These are phyloP conservation scores for Eucriotettix oculatus DNA, from an alignment of 2,888 invertebrate genomes.

Conservation along the genomic window DNA sequence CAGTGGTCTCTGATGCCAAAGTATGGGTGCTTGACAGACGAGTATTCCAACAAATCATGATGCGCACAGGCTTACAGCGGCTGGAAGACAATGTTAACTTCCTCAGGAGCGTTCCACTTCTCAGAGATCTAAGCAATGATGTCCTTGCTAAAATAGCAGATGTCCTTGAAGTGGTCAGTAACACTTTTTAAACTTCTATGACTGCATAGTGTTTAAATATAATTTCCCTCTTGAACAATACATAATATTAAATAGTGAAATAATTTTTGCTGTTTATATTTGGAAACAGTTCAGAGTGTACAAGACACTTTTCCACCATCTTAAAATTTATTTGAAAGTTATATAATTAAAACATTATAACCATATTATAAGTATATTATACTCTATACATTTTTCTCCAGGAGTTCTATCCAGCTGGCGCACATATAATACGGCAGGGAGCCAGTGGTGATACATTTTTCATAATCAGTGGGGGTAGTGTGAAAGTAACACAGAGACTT, in stretches of 20 bases:
- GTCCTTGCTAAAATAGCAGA: slow-evolving; percentile 51
- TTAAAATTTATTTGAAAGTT: too few species aligned
- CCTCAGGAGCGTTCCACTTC: slow-evolving; percentile 42
- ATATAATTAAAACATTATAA: too few species aligned
- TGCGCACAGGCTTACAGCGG: slow-evolving; percentile 47
- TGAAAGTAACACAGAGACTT: slow-evolving; percentile 32
- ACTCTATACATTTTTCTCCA: slow-evolving; percentile 17
- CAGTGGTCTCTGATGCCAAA: slow-evolving; percentile 40
- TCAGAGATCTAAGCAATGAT: slow-evolving; percentile 36
- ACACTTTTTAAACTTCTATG: too few species aligned
- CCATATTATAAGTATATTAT: too few species aligned
- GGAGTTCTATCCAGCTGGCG: slow-evolving; percentile 44
- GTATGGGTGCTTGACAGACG: slow-evolving; percentile 52
- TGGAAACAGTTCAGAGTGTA: too few species aligned
- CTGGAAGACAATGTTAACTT: slow-evolving; percentile 49
- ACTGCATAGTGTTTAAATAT: too few species aligned
- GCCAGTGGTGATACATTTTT: slow-evolving; percentile 47
- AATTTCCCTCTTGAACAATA: too few species aligned
- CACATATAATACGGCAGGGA: slow-evolving; percentile 46
- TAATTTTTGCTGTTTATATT: too few species aligned
- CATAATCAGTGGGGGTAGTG: slow-evolving; percentile 42
- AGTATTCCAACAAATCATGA: slow-evolving; percentile 55
- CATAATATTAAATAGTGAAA: too few species aligned
- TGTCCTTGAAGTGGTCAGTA: slow-evolving; percentile 43
- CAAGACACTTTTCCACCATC: too few species aligned